Evolutionary conservation across 2,113 vertebrate genomes (phyloP).

Genomic region (Semnornis frantzii): DNA sequence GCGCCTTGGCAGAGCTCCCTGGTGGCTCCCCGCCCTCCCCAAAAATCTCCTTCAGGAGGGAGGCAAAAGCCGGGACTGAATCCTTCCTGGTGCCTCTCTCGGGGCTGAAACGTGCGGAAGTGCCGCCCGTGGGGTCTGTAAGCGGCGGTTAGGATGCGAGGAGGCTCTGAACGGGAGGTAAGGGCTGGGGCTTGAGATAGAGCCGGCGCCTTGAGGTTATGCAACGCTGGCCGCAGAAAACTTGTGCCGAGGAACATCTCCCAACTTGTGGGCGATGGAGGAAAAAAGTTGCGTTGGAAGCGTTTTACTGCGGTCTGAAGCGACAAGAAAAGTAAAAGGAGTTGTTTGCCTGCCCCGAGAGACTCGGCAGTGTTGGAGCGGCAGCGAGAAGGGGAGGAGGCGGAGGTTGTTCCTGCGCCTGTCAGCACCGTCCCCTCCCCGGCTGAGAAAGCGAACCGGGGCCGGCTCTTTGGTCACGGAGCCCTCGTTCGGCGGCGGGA

Average conservation of each 20-base stretch:
- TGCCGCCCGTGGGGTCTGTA: background rate
- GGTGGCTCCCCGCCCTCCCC: background rate
- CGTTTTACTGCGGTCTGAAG: background rate
- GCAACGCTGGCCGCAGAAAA: background rate
- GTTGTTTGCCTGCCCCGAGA: accelerated
- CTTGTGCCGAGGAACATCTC: background rate
- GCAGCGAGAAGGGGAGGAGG: background rate
- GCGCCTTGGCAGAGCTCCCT: background rate
- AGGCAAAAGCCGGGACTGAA: background rate
- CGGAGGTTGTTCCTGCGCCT: background rate
- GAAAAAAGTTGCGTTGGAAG: background rate
- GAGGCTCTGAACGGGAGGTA: background rate
- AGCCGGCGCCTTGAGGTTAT: background rate
- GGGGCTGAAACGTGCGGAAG: no score
- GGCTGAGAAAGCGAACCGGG: background rate
- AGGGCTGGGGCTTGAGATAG: background rate
- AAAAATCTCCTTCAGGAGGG: no score
- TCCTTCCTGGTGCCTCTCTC: background rate
- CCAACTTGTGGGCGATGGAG: background rate
- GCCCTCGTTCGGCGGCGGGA: background rate
- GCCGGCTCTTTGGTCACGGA: background rate
- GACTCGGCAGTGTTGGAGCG: accelerated
- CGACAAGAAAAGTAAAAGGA: no score
- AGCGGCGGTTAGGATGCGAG: no score
- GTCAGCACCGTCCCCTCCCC: background rate